Percentiles rank a stretch among this genome's conserved stretches.
Conservation (phyloP, 2,888 invertebrate genomes). For the Ormyrus rosae region DNA sequence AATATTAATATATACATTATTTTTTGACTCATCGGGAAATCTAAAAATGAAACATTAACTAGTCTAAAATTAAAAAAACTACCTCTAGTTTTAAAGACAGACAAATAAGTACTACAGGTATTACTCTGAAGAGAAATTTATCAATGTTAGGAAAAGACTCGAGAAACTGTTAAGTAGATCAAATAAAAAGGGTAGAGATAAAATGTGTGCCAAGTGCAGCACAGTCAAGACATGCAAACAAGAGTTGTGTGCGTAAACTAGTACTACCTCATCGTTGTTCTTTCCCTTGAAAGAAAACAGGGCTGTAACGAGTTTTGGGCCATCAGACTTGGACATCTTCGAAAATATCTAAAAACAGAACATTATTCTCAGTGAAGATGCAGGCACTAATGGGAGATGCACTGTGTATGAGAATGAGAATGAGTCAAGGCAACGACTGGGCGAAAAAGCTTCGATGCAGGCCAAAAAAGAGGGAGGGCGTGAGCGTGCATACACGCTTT, state of each 20-base stretch:
- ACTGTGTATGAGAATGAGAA: not conserved
- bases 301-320: constrained; percentile 85
- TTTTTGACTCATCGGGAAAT: too few relatives aligned
- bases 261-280: constrained; percentile 95
- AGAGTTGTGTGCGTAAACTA: constrained; percentile 15
- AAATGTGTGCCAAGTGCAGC: constrained; percentile 51
- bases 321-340: constrained; percentile 69
- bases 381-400: not conserved
- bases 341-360: constrained; percentile 47
- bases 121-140: not conserved
- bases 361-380: constrained; percentile 9
- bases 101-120: too few relatives aligned
- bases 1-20: too few relatives aligned
- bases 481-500: constrained; percentile 12
- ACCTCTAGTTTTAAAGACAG: too few relatives aligned
- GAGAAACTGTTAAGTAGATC: constrained; percentile 19
- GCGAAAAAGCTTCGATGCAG: constrained; percentile 20
- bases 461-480: constrained; percentile 31
- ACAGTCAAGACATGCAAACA: not conserved
- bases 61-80: not conserved
- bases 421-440: constrained; percentile 29
- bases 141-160: not conserved
- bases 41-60: not conserved
- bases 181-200: constrained; percentile 18
- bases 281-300: constrained; percentile 95